These are phyloP conservation scores for Notarius quadriscutis DNA, from an alignment of 2,113 vertebrate genomes.

Conservation along the genomic window DNA sequence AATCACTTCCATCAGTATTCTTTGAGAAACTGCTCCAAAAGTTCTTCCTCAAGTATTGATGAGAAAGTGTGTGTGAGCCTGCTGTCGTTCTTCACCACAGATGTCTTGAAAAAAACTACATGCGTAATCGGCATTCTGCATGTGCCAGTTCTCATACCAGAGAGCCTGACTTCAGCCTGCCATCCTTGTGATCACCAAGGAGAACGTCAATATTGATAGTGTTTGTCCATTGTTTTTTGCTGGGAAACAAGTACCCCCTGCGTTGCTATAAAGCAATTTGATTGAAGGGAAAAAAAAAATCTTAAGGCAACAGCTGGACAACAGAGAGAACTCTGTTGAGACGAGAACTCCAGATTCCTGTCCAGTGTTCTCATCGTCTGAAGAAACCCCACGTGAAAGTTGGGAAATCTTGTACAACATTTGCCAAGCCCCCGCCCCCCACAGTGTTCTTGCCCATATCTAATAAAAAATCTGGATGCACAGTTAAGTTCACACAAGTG, in stretches of 20 bases:
- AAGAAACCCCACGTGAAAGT: conserved; percentile 71
- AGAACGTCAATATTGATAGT: conserved; percentile 78
- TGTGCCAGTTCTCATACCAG: conserved; percentile 44
- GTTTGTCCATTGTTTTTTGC: conserved; percentile 69
- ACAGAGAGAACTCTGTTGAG: conserved; percentile 47
- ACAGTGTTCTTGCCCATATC: conserved; percentile 48
- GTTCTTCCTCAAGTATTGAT: conserved; percentile 1
- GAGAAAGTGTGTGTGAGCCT: conserved; percentile 6
- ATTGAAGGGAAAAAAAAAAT: conserved; percentile 56
- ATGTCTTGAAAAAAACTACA: conserved; percentile 47
- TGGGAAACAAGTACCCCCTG: conserved; percentile 68
- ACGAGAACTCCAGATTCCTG: conserved; percentile 61
- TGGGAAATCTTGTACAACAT: conserved; percentile 65
- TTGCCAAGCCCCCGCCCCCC: conserved; percentile 59
- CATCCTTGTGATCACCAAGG: conserved; percentile 68
- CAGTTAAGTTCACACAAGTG: conserved; percentile 42
- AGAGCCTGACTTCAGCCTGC: conserved; percentile 54
- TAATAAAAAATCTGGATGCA: conserved; percentile 59
- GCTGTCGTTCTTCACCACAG: conserved; percentile 52
- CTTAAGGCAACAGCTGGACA: conserved; percentile 61
- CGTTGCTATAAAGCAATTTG: conserved; percentile 68
- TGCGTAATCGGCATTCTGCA: background rate
- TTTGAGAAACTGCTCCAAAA: background rate
- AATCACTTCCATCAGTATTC: conserved; percentile 2
- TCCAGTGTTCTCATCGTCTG: conserved; percentile 58